phyloP scores from a whole-genome alignment of 1,140 invertebrate genomes.

The Pseudomyrmex cubaensis region DNA sequence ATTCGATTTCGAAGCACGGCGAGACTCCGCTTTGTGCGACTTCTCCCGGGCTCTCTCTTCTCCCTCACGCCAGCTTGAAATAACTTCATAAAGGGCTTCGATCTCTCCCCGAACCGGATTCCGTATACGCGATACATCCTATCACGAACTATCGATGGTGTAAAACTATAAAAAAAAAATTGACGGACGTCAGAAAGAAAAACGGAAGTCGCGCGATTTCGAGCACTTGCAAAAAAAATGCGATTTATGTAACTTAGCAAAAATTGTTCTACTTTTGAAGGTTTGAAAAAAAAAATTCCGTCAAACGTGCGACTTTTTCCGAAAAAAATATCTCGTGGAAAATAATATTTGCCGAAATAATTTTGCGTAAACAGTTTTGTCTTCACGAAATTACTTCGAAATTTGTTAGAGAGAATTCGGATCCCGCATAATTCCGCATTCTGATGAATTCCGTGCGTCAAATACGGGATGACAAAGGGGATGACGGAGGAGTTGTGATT shows the following conservation, averaged over 20 bases:
- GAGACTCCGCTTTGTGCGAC: conserved; percentile 47
- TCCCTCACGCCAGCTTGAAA: conserved; percentile 39
- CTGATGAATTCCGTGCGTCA: background rate
- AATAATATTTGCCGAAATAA: background rate
- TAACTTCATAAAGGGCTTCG: conserved; percentile 54
- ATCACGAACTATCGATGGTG: conserved; percentile 10
- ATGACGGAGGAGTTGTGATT: background rate
- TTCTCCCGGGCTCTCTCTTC: conserved; percentile 24
- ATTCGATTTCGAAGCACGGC: conserved; percentile 58
- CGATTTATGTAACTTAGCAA: background rate
- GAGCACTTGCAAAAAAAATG: background rate
- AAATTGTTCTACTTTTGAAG: background rate
- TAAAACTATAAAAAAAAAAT: too few species aligned
- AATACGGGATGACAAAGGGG: background rate
- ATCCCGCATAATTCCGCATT: background rate
- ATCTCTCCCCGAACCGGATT: conserved; percentile 9
- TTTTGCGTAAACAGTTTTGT: background rate
- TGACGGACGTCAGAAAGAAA: background rate
- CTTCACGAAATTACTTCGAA: too few species aligned
- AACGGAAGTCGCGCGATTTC: background rate
- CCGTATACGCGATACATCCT: conserved; percentile 2
- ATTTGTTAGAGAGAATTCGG: background rate
- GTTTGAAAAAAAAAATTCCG: conserved; percentile 1
- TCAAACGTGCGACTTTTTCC: background rate
- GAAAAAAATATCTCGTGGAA: too few species aligned